phyloP scores from a whole-genome alignment of 37 sponge, comb jelly and placozoan genomes.

The Oscarella lobularis region DNA sequence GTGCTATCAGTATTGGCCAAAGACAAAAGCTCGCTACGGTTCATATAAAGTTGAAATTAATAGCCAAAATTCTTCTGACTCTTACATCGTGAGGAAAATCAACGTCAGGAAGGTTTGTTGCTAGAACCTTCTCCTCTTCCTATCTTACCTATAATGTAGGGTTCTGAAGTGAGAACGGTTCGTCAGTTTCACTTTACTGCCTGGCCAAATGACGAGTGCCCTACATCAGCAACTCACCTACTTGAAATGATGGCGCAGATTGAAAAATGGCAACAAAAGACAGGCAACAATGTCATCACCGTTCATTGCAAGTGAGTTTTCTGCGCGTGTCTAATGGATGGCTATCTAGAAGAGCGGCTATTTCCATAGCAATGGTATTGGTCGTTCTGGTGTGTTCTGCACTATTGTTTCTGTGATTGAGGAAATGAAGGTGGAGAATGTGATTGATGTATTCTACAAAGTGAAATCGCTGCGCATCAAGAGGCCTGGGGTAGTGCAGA shows the following conservation, averaged over 20 bases:
- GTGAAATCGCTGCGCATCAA: slow-evolving; percentile 40
- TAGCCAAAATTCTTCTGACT: neutral
- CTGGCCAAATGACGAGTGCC: slow-evolving; percentile 33
- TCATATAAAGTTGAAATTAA: slow-evolving; percentile 18
- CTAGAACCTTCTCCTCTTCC: neutral
- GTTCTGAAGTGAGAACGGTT: slow-evolving; percentile 26
- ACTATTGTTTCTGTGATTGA: slow-evolving; percentile 37
- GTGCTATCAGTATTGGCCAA: slow-evolving; percentile 82
- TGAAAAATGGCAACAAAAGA: slow-evolving; percentile 38
- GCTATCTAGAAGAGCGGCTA: neutral
- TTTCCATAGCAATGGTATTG: slow-evolving; percentile 60
- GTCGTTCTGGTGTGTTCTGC: slow-evolving; percentile 41
- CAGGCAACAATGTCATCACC: slow-evolving; percentile 57
- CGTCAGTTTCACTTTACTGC: slow-evolving; percentile 54
- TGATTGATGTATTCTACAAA: slow-evolving; percentile 50
- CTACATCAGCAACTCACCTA: slow-evolving; percentile 19
- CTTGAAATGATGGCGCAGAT: slow-evolving; percentile 51
- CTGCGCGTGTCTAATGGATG: neutral
- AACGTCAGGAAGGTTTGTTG: neutral
- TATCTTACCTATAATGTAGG: neutral
- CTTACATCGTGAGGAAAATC: slow-evolving; percentile 42
- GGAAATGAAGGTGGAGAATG: slow-evolving; percentile 46
- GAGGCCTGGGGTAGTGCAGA: slow-evolving; percentile 27
- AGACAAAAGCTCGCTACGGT: slow-evolving; percentile 23
- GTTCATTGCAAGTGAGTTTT: slow-evolving; percentile 68